Evolutionary conservation across 2,113 vertebrate genomes (phyloP).

Genomic region (Beaufortia kweichowensis): DNA sequence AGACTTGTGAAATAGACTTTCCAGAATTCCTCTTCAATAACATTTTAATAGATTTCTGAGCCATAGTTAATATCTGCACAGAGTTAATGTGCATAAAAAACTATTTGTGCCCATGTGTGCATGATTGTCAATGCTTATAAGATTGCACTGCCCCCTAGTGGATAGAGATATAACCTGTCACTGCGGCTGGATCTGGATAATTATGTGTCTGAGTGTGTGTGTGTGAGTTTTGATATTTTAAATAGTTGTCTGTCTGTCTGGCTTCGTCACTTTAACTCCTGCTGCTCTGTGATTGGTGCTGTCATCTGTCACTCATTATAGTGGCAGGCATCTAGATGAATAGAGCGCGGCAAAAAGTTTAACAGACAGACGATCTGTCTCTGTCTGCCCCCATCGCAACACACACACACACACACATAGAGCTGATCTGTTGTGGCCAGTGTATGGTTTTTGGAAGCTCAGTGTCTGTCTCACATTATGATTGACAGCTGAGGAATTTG

Average conservation of each 20-base stretch:
- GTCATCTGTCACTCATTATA: conserved; percentile 45
- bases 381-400: conserved; percentile 30
- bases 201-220: neutral
- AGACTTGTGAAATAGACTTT: conserved; percentile 5
- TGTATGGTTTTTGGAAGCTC: conserved; percentile 28
- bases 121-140: conserved; percentile 12
- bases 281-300: conserved; percentile 39
- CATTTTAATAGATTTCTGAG: neutral
- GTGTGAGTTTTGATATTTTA: conserved; percentile 36
- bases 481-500: conserved; percentile 46
- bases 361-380: conserved; percentile 37
- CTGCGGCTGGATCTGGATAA: neutral
- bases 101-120: neutral
- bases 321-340: conserved; percentile 34
- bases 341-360: neutral
- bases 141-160: conserved; percentile 49
- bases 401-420: conserved; percentile 40
- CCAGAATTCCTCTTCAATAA: no score
- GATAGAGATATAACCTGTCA: neutral
- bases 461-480: conserved; percentile 39
- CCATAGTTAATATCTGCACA: neutral
- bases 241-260: conserved; percentile 33
- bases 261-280: conserved; percentile 13
- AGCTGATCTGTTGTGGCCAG: conserved; percentile 13
- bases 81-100: neutral